Evolutionary conservation across 2,797 vertebrate genomes (phyloP), one percentile per base, ranked within the genome.

Genomic region (Enteromius mattozi): DNA sequence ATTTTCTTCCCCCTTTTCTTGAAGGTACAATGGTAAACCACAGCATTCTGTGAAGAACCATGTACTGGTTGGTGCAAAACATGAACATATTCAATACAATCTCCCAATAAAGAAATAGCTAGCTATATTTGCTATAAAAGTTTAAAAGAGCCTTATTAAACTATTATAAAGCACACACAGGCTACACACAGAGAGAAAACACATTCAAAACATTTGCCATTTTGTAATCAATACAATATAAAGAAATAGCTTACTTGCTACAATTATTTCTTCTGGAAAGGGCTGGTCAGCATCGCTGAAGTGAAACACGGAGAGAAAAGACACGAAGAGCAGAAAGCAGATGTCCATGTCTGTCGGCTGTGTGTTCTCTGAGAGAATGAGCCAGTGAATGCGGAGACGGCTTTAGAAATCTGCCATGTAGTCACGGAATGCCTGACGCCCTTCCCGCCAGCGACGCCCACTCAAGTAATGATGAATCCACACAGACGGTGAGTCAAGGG

Each of bases 311-410:
- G 88, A 87, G 70, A 89, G 12, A 8, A 90, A 77, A 17, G 78
- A 86, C 24, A 91, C 59, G 33, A 89, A 47, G 19, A 87, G 30
- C n/a, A 89, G 13, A 4, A 87, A 21, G 72, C 49, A 85, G 35
- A 86, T 27, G 35, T 81, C 88, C 90, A 91, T 91, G 69, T 7
- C 82, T 79, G 24, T n/a, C 40, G 80, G 47, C 14, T 42, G 51
- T 24, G 33, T 42, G 27, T 4, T 83, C 16, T 72, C n/a, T 37
- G 61, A 82, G 66, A 56, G 56, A 81, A 74, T 79, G 54, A 83
- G 17, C 6, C n/a, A 65, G 27, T 75, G 69, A 71, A 68, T 76
- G 30, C 33, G 75, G 37, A 40, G 24, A 27, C 72, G 16, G 21
- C 37, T 30, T 68, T 71, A 74, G 49, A 63, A 24, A 51, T 47